Evolutionary conservation across 2,113 vertebrate species (phyloP).

Genomic region (Furnarius figulus): DNA sequence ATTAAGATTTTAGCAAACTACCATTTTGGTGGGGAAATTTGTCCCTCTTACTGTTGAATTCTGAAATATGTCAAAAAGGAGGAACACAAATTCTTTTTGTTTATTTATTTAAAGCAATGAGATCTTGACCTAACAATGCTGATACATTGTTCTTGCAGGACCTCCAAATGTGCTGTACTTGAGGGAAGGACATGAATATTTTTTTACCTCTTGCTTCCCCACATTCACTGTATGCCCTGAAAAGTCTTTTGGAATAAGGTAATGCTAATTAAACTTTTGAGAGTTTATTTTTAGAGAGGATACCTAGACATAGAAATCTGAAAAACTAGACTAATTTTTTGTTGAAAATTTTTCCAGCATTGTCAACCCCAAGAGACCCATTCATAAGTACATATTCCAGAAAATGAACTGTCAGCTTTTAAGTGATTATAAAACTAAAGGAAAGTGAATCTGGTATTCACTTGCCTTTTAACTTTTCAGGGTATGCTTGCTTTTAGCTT

Average conservation of each 20-base stretch:
- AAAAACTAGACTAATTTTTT: background rate
- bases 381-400: background rate
- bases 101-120: background rate
- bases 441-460: background rate
- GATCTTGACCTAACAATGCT: background rate
- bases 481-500: background rate
- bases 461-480: background rate
- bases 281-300: background rate
- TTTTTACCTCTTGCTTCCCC: background rate
- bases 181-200: background rate
- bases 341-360: background rate
- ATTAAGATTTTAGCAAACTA: background rate
- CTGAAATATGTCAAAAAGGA: background rate
- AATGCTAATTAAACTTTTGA: background rate
- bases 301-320: background rate
- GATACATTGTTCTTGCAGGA: background rate
- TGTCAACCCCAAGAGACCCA: background rate
- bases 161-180: background rate
- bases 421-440: background rate
- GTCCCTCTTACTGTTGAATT: background rate
- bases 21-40: background rate
- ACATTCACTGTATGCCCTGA: background rate
- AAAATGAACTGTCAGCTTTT: background rate
- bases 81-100: background rate
- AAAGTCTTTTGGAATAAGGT: background rate